Evolutionary conservation across 2,797 vertebrate species (phyloP).

Genomic region (Phoeniculus purpureus): DNA sequence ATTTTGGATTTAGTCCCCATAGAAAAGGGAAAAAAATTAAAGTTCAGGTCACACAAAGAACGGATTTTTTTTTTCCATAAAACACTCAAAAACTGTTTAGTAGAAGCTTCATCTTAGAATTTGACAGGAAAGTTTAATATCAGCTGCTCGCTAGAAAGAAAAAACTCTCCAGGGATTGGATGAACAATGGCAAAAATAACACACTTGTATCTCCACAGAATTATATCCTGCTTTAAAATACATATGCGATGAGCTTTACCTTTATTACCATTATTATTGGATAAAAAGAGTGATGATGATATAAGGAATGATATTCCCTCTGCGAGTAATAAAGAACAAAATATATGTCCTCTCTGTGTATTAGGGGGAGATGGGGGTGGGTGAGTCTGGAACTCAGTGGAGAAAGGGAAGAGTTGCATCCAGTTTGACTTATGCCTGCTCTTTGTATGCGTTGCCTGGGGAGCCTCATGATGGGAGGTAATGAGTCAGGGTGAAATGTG

Average conservation of each 20-base stretch:
- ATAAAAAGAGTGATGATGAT: neutral
- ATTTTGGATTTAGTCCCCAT: neutral
- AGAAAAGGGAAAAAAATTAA: neutral
- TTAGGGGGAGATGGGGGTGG: neutral
- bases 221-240: conserved; percentile 4
- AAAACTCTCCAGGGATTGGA: neutral
- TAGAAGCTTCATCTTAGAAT: neutral
- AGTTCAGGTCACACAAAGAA: neutral
- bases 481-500: conserved; percentile 60
- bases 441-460: conserved; percentile 8
- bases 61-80: neutral
- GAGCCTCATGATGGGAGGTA: conserved; percentile 45
- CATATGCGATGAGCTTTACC: neutral
- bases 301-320: neutral
- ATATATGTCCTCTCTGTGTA: neutral
- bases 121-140: neutral
- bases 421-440: conserved; percentile 52
- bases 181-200: neutral
- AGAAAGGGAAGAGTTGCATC: conserved; percentile 12
- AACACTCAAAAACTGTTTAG: neutral
- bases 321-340: neutral
- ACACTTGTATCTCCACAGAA: neutral
- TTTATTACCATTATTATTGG: neutral
- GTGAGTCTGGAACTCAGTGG: neutral
- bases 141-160: neutral